Conservation (phyloP, 2,888 invertebrate genomes). For the Pegoplata infirma region DNA sequence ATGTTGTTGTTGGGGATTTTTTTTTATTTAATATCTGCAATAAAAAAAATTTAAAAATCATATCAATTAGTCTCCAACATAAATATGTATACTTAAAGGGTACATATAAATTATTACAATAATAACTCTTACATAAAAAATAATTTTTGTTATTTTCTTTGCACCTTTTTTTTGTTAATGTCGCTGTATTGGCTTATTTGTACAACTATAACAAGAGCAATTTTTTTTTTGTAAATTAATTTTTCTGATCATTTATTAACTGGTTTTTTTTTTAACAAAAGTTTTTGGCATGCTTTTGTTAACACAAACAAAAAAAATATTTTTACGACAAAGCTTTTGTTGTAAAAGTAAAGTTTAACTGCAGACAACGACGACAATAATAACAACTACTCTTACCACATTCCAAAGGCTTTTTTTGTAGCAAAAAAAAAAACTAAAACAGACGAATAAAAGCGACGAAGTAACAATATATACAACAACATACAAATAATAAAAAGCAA, state of each 20-base stretch:
- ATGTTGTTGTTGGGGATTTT: background rate
- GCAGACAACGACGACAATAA: constrained; percentile 35
- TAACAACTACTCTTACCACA: constrained; percentile 56
- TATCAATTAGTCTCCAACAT: background rate
- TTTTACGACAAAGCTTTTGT: constrained; percentile 46
- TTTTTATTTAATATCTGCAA: background rate
- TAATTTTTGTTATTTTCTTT: constrained; percentile 26
- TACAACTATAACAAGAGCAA: constrained; percentile 46
- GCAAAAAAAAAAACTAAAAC: constrained; percentile 35
- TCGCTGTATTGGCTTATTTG: constrained; percentile 15
- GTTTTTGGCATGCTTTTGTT: constrained; percentile 53
- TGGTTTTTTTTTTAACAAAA: constrained; percentile 47
- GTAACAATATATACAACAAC: constrained; percentile 24
- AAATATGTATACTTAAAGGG: background rate
- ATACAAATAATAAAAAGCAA: constrained; percentile 40
- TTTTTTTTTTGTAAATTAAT: background rate
- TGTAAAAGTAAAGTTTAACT: constrained; percentile 49
- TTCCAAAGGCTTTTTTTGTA: constrained; percentile 48
- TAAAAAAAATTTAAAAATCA: background rate
- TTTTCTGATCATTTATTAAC: constrained; percentile 45
- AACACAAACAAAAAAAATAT: constrained; percentile 28
- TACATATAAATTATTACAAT: constrained; percentile 21
- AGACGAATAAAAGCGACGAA: constrained; percentile 6
- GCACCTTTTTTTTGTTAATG: constrained; percentile 11
- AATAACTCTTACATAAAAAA: constrained; percentile 37